Conservation (phyloP, 1,140 invertebrate genomes). For the Hycleus cichorii region DNA sequence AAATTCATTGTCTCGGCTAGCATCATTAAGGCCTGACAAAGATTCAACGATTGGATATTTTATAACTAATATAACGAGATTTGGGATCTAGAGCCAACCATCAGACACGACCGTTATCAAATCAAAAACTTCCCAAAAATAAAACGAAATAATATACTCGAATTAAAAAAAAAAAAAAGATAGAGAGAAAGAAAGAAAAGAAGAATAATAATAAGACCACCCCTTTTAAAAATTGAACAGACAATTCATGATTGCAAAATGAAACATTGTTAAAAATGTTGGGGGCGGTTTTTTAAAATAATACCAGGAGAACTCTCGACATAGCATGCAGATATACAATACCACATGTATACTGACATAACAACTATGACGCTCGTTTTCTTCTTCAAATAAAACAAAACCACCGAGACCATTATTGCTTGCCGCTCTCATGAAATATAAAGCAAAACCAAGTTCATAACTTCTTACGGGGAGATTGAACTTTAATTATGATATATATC, state of each 20-base stretch:
- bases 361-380: constrained; percentile 12
- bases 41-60: constrained; percentile 15
- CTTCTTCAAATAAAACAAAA: constrained; percentile 8
- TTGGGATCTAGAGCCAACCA: constrained; percentile 4
- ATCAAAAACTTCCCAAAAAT: no score
- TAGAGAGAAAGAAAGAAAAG: no score
- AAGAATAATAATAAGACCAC: no score
- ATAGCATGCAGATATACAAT: constrained; percentile 3
- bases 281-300: constrained; percentile 1
- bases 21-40: constrained; percentile 11
- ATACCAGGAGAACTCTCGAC: constrained; percentile 6
- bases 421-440: constrained; percentile 14
- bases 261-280: no score
- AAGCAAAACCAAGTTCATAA: constrained; percentile 16
- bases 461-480: constrained; percentile 16
- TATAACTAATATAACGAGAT: constrained; percentile 17
- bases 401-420: constrained; percentile 11
- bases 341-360: constrained; percentile 12
- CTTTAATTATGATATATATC: constrained; percentile 17
- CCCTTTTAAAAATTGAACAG: no score
- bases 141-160: no score
- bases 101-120: no score
- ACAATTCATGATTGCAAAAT: no score
- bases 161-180: no score
- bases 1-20: constrained; percentile 14